Evolutionary conservation across 1,140 invertebrate species (phyloP).

Genomic region (Papilio dardanus): DNA sequence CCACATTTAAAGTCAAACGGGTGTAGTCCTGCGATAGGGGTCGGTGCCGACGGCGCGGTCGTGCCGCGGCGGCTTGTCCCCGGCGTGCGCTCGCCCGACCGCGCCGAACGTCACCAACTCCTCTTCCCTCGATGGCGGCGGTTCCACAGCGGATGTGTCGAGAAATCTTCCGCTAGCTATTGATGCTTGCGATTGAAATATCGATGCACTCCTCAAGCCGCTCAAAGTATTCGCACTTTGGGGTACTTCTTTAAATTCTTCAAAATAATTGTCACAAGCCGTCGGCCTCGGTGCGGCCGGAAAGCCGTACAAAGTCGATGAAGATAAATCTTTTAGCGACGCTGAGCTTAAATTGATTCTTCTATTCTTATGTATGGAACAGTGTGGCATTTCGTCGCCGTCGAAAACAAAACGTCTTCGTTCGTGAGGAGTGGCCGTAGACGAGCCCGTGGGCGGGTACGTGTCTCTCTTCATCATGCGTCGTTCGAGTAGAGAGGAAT

Average conservation of each 20-base stretch:
- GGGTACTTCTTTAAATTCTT: slow-evolving; percentile 78
- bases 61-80: slow-evolving; percentile 61
- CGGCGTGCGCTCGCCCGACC: slow-evolving; percentile 46
- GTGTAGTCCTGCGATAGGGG: slow-evolving; percentile 72
- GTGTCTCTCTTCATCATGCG: slow-evolving; percentile 78
- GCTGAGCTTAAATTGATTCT: slow-evolving; percentile 80
- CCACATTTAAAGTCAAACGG: slow-evolving; percentile 69
- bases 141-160: slow-evolving; percentile 69
- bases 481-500: slow-evolving; percentile 71
- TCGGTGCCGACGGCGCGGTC: slow-evolving; percentile 75
- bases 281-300: slow-evolving; percentile 80
- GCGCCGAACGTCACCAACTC: slow-evolving; percentile 75
- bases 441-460: slow-evolving; percentile 77
- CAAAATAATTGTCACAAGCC: slow-evolving; percentile 76
- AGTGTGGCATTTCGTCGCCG: slow-evolving; percentile 78
- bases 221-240: slow-evolving; percentile 77
- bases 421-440: slow-evolving; percentile 76
- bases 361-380: slow-evolving; percentile 77
- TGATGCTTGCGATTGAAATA: slow-evolving; percentile 76
- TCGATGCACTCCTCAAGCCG: slow-evolving; percentile 75
- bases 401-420: slow-evolving; percentile 81
- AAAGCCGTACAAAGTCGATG: slow-evolving; percentile 82
- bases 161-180: slow-evolving; percentile 74
- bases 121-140: slow-evolving; percentile 73
- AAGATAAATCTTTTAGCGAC: slow-evolving; percentile 83